Evolutionary conservation across 92 coral and sea anemone genomes (phyloP), one percentile per base, ranked within the genome.

Genomic region (Scolanthus callimorphus): DNA sequence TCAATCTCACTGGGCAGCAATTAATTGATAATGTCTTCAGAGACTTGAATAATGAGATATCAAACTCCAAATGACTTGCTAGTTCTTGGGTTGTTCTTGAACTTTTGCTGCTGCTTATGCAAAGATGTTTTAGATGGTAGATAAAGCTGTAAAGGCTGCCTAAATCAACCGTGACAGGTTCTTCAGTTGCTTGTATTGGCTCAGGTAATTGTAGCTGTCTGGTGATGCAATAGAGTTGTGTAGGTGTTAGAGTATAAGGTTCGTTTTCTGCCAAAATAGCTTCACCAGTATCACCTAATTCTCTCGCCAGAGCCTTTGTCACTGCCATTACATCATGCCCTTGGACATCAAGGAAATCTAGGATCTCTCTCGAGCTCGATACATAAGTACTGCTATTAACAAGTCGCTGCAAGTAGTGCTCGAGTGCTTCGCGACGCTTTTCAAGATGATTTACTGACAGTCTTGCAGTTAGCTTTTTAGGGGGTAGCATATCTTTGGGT

Each of bases 401-500:
- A 15, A 92, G 82, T 31, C 96, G 84, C 55, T 92, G 98, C 0
- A 92, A 82, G 55, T 92, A 92, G 54, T 92, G 98, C 53, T 92
- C 98, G 24, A 92, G 50, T 0, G 96, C 96, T 8, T 85, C 88
- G 22, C 92, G 76, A 41, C 98, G 84, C 43, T 64, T 80, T 37
- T 92, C 98, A 20, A 92, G 65, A 57, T 84, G 85, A 1, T 45
- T 46, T 22, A 92, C 57, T 25, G 92, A 79, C 89, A 92, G 71
- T 30, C 74, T 88, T 0, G 98, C 74, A 24, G 91, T 77, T 2
- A 88, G 34, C 24, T 88, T 92, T 73, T 92, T 92, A 13, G 96
- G 85, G 10, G 98, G 98, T 2, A 92, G 54, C 98, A 92, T 92
- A 55, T 92, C 98, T 29, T 69, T 92, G 15, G 98, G 98, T 11